Evolutionary conservation across 2,113 vertebrate genomes (phyloP).

Genomic region (Turdus rufiventris): DNA sequence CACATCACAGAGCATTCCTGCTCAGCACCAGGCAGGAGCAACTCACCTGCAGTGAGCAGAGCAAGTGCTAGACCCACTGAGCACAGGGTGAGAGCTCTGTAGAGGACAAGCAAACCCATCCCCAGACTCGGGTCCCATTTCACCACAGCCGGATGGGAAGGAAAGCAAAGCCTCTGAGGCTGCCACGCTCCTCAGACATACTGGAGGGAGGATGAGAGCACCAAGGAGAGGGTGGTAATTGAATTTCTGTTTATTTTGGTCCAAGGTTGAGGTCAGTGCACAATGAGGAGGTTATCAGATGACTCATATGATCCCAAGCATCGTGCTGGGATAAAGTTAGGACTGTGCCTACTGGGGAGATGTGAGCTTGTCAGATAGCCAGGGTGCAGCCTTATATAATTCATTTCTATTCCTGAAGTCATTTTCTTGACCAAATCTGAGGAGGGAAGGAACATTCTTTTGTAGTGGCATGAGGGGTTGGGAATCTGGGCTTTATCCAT

Average conservation of each 20-base stretch:
- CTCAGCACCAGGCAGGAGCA: not conserved
- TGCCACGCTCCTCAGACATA: not conserved
- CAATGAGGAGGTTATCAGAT: slow-evolving; percentile 49
- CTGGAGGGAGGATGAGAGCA: not conserved
- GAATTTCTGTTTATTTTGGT: slow-evolving; percentile 65
- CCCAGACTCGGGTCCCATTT: not conserved
- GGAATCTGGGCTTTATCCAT: not conserved
- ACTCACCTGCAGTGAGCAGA: not conserved
- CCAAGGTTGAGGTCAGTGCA: slow-evolving; percentile 62
- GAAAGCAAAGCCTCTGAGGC: not conserved
- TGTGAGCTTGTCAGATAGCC: slow-evolving; percentile 27
- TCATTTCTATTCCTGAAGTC: slow-evolving; percentile 37
- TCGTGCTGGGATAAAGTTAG: slow-evolving; percentile 51
- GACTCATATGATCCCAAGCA: slow-evolving; percentile 24
- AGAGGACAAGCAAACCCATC: not conserved
- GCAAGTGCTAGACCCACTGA: not conserved
- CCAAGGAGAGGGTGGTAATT: slow-evolving; percentile 31
- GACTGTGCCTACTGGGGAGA: slow-evolving; percentile 47
- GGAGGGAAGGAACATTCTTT: not conserved
- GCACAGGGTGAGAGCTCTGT: not conserved
- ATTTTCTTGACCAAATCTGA: slow-evolving; percentile 34
- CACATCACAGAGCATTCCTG: not conserved
- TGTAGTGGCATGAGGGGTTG: not conserved
- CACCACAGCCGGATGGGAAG: not conserved
- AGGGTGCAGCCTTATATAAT: slow-evolving; percentile 43